phyloP scores from a whole-genome alignment of 1,140 invertebrate genomes.

The Dinoponera quadriceps region DNA sequence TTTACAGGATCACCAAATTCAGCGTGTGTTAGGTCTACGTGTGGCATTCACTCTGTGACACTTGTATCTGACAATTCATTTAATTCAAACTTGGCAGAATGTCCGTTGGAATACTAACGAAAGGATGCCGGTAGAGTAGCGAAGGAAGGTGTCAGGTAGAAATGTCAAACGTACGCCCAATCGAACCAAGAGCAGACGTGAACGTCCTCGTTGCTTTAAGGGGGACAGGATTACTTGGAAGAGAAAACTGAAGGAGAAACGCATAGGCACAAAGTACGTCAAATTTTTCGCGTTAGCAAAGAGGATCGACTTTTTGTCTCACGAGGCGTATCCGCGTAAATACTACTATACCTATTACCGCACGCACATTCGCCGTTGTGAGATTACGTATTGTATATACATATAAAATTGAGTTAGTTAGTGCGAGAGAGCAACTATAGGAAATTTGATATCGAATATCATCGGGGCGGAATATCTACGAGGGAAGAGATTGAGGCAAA shows the following conservation, averaged over 20 bases:
- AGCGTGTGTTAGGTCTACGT: background rate
- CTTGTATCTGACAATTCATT: background rate
- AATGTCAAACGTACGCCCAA: slow-evolving; percentile 11
- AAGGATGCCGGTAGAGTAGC: background rate
- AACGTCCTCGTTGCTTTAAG: background rate
- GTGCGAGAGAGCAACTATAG: slow-evolving; percentile 40
- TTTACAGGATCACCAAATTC: slow-evolving; percentile 22
- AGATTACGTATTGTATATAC: slow-evolving; percentile 61
- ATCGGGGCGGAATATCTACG: slow-evolving; percentile 2
- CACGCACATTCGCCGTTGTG: slow-evolving; percentile 44
- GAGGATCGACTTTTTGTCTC: slow-evolving; percentile 59
- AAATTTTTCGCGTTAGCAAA: slow-evolving; percentile 16
- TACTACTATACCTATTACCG: slow-evolving; percentile 53
- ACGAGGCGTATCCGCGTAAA: slow-evolving; percentile 65
- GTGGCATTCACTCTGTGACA: background rate
- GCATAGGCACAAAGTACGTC: slow-evolving; percentile 1
- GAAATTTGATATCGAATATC: slow-evolving; percentile 66
- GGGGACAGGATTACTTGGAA: background rate
- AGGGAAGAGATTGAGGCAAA: background rate
- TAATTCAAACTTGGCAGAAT: background rate
- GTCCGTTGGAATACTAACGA: background rate
- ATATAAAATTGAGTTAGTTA: slow-evolving; percentile 62
- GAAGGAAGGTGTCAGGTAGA: background rate
- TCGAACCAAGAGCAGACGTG: background rate
- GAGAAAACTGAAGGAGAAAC: background rate